Conservation (phyloP, 2,888 invertebrate genomes). For the Lymantria dispar region DNA sequence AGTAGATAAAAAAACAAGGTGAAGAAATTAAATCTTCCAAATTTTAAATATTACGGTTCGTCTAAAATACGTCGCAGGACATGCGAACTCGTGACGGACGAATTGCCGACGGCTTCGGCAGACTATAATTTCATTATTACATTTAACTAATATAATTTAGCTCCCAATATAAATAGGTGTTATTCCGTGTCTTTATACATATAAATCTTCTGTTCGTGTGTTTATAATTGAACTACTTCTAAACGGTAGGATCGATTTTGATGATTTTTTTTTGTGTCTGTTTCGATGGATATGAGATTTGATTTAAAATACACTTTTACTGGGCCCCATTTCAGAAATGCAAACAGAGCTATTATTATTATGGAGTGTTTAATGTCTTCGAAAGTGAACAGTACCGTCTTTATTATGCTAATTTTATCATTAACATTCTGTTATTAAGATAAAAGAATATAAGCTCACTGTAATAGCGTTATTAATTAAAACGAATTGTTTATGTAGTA, state of each 20-base stretch:
- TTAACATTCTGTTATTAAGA: background rate
- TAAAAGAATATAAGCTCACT: background rate
- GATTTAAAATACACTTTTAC: too few relatives aligned
- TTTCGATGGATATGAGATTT: too few relatives aligned
- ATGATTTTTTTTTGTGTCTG: too few relatives aligned
- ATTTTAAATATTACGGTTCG: constrained; percentile 8
- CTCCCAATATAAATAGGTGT: background rate
- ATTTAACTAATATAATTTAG: constrained; percentile 29
- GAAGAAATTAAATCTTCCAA: background rate
- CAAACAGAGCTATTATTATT: background rate
- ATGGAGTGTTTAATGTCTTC: background rate
- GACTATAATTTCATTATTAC: constrained; percentile 42
- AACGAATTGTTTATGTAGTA: too few relatives aligned
- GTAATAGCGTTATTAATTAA: too few relatives aligned
- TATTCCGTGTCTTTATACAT: constrained; percentile 1
- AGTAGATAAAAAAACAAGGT: background rate
- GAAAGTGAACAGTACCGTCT: background rate
- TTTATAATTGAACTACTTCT: too few relatives aligned
- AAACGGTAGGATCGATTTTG: too few relatives aligned
- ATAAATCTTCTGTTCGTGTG: too few relatives aligned
- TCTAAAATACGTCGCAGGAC: constrained; percentile 18
- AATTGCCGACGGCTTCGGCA: constrained; percentile 29
- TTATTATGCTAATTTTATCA: background rate
- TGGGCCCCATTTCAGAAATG: too few relatives aligned
- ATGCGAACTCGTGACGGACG: constrained; percentile 47